A percentile compares a stretch with the other conserved stretches of the same genome.
phyloP scores from a whole-genome alignment of 2,797 vertebrate genomes.

The Phoxinus dragarum region DNA sequence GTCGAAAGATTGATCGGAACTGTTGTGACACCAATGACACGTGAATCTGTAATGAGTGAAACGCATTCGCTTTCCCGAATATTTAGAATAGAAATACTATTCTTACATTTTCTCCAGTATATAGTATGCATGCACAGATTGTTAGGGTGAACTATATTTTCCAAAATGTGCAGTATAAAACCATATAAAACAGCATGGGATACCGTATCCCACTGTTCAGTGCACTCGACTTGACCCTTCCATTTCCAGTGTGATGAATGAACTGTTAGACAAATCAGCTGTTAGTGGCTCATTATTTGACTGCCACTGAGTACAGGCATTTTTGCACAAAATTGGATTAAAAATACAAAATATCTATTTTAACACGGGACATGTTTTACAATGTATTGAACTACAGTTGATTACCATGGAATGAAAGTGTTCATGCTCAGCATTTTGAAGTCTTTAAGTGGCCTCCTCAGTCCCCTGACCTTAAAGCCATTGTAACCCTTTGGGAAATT shows the following conservation, averaged over 20 bases:
- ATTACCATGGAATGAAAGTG: neutral
- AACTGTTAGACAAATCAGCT: neutral
- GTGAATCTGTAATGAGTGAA: neutral
- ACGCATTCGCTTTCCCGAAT: neutral
- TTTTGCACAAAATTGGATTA: neutral
- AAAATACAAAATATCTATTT: neutral
- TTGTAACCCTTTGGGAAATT: neutral
- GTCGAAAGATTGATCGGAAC: neutral
- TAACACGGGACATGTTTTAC: neutral
- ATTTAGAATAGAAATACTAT: neutral
- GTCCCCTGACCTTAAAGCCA: too few relatives aligned
- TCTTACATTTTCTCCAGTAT: neutral
- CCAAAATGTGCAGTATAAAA: neutral
- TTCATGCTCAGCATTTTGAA: neutral
- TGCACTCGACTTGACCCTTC: neutral
- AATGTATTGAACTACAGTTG: neutral
- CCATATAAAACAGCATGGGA: neutral
- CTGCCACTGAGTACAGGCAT: neutral
- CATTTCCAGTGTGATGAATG: neutral
- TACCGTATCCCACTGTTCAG: neutral
- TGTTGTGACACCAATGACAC: neutral
- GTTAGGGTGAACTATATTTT: neutral
- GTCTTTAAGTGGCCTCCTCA: too few relatives aligned
- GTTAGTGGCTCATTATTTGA: conserved; percentile 5
- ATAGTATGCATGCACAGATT: neutral